phyloP scores from a whole-genome alignment of 1,140 invertebrate genomes.

The Lepidotrigona ventralis region DNA sequence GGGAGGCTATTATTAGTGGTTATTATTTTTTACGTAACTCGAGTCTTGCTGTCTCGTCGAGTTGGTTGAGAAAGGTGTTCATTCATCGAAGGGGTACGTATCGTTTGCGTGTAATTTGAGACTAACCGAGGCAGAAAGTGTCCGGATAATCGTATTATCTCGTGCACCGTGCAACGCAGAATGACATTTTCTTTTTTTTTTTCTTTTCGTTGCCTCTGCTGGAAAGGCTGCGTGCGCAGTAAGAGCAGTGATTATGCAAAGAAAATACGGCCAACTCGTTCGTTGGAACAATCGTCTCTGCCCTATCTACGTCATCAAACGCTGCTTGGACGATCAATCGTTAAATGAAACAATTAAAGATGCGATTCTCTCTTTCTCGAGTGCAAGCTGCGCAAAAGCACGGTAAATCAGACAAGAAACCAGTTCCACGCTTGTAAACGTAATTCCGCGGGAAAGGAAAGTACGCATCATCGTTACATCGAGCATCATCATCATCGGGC shows the following conservation, averaged over 20 bases:
- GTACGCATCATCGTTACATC: slow-evolving; percentile 1
- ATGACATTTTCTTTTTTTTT: background rate
- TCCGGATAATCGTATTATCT: background rate
- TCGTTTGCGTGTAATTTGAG: background rate
- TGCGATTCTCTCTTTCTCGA: background rate
- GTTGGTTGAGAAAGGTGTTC: background rate
- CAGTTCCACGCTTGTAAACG: background rate
- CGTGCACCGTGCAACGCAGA: background rate
- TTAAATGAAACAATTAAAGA: background rate
- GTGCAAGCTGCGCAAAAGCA: background rate
- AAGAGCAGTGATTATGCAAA: background rate
- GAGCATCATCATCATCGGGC: background rate
- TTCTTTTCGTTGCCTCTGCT: background rate
- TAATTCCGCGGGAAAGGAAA: background rate
- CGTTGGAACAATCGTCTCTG: background rate
- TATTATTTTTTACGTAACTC: background rate
- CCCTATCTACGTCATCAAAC: background rate
- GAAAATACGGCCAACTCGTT: background rate
- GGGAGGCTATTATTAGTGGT: background rate
- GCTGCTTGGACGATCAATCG: background rate
- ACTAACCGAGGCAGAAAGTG: slow-evolving; percentile 1
- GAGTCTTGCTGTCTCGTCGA: background rate
- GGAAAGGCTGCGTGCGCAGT: background rate
- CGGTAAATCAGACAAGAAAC: background rate
- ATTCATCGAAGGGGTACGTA: background rate